Base-by-base conservation (phyloP, 64 coral and sea anemone genomes). In the Pocillopora verrucosa region DNA sequence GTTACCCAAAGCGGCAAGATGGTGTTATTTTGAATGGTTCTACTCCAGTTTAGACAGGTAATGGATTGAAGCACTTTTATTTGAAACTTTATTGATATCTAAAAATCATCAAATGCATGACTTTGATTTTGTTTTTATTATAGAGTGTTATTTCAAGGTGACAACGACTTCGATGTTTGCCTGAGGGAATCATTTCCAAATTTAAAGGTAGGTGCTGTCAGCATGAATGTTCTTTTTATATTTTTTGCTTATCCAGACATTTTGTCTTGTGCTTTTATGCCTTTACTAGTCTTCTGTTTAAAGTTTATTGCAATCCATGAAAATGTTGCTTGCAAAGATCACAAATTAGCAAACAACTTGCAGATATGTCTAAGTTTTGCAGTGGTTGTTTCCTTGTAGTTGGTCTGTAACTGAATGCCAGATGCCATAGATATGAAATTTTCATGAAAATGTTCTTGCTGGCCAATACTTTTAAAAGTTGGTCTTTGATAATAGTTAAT, bases 1-100 rank as follows among this genome's bases (percentile, higher is more conserved):
- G 75, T 89, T 99, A 14, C 97, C 97, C 15, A 99, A 99, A 74
- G 97, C 97, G 62, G 84, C 94, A 17, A 93, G 92, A 84, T 99
- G 97, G 97, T 99, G 97, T 68, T 99, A 99, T 62, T 99, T 93
- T 91, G 97, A 99, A 80, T 99, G 97, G 97, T 99, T 99, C 41
- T 99, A 99, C 74, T 99, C 93, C 34, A 95, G 94, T 51, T 89
- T 99, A 88, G 97, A 99, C 90, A 90, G 91, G 91, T 93, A 92
- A 81, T 65, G 61, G 9, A 81, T 65, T 51, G 9, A 16, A 57
- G 59, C 68, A 58, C 16, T 5, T 2, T 87, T 24, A 58, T 75
- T 60, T 10, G 34, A 65, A 59, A 13, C 20, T 76, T 41, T 35
- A 6, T 20, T 78, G 11, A 16, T 6, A 0, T 9, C 9, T 34